Evolutionary conservation across 2,888 invertebrate species (phyloP), one percentile per base, ranked within the genome.

Genomic region (Synanthedon tipuliformis): DNA sequence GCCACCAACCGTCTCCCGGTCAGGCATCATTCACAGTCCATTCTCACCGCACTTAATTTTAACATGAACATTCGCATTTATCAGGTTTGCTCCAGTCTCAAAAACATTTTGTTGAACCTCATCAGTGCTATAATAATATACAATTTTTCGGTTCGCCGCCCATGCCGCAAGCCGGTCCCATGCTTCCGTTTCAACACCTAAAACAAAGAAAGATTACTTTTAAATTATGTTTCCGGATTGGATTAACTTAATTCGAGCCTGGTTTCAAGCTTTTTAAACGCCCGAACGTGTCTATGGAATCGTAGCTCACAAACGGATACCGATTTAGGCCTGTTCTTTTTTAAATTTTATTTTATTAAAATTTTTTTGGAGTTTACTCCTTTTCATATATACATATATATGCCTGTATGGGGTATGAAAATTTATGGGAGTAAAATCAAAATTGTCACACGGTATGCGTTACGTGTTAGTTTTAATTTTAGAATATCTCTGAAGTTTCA

Each of bases 1-100:
- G 59, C 88, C 89, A 54, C 89, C 89, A 59, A 85, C 84, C 66
- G 85, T 78, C 73, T 88, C 88, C 75, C 88, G 79, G 78, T 88
- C 88, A 76, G 88, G 88, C 88, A 88, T 88, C 74, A 78, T 83
- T 78, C 67, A 72, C 64, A 74, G 66, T 76, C 73, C 75, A 69
- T 70, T 56, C 73, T 13, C 45, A 45, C 12, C 7, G n/a, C 27
- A 50, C 16, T 50, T 18, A 50, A 27, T 50, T n/a, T 34, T 64
- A 70, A 64, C 53, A 48, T 27, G 18, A 50, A 52, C 52, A 53
- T 41, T 51, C 12, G 12, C 34, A 27, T 65, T 55, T 62, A 72
- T 86, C 83, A 87, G 69, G 86, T 87, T 69, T 85, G 67, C 68
- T 85, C 86, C 55, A 80, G 61, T 63, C 73, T 73, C 68, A 76